Conservation (phyloP, 2,888 invertebrate species). For the Clivina fossor region DNA sequence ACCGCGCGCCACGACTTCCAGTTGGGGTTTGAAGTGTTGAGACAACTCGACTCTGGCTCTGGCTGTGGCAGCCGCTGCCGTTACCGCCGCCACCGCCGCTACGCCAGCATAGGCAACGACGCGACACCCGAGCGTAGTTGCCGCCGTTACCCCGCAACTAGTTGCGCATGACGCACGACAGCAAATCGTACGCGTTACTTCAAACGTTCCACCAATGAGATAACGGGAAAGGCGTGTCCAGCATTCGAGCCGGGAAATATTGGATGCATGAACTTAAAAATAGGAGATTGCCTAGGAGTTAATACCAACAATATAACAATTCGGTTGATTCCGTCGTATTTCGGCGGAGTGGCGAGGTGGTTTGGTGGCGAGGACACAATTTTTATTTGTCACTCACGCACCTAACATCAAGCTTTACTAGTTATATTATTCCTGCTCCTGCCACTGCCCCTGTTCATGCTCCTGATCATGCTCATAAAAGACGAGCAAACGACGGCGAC, state of each 20-base stretch:
- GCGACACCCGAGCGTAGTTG: slow-evolving; percentile 40
- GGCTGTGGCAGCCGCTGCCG: too few species aligned
- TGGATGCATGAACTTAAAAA: slow-evolving; percentile 45
- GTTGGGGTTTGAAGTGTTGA: slow-evolving; percentile 42
- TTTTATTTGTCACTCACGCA: too few species aligned
- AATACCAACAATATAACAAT: slow-evolving; percentile 16
- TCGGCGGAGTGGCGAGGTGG: not conserved
- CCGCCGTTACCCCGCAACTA: slow-evolving; percentile 42
- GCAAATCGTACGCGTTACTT: slow-evolving; percentile 38
- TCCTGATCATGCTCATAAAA: too few species aligned
- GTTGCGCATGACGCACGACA: slow-evolving; percentile 39
- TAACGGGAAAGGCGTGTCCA: slow-evolving; percentile 47
- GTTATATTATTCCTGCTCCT: too few species aligned
- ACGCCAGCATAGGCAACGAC: slow-evolving; percentile 24
- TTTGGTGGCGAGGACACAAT: not conserved
- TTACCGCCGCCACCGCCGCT: slow-evolving; percentile 29
- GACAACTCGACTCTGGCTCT: slow-evolving; percentile 29
- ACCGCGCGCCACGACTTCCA: slow-evolving; percentile 42
- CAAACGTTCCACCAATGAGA: slow-evolving; percentile 46
- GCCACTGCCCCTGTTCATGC: too few species aligned
- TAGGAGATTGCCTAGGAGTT: slow-evolving; percentile 10
- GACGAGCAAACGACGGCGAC: too few species aligned
- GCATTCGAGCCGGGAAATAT: slow-evolving; percentile 50
- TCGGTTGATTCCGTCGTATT: slow-evolving; percentile 2
- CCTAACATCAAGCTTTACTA: too few species aligned